Evolutionary conservation across 2,888 invertebrate species (phyloP).

Genomic region (Gisinianus flammeolus): DNA sequence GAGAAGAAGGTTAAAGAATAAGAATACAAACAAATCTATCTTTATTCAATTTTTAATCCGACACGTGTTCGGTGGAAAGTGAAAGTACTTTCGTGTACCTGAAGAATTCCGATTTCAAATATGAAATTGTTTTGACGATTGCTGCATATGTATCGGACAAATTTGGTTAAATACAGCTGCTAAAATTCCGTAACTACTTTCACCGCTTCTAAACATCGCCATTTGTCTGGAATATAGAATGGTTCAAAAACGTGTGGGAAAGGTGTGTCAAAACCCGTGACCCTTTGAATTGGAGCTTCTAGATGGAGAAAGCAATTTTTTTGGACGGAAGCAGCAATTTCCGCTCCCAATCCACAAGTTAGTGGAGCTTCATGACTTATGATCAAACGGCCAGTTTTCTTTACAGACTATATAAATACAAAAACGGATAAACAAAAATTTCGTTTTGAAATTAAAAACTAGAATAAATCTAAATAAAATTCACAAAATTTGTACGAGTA

Average conservation of each 20-base stretch:
- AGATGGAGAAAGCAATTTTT: constrained; percentile 92
- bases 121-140: no score
- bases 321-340: constrained; percentile 90
- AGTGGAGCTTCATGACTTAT: constrained; percentile 96
- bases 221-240: constrained; percentile 93
- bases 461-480: constrained; percentile 8
- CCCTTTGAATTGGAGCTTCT: constrained; percentile 88
- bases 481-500: no score
- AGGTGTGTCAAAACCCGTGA: constrained; percentile 96
- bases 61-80: no score
- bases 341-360: constrained; percentile 94
- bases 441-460: neutral
- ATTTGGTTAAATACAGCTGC: no score
- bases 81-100: no score
- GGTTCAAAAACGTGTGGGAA: constrained; percentile 97
- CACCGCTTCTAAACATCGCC: constrained; percentile 85
- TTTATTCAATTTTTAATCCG: no score
- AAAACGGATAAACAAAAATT: constrained; percentile 59
- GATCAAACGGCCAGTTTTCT: constrained; percentile 89
- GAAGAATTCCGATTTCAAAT: no score
- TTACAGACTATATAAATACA: constrained; percentile 91
- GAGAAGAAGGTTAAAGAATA: no score
- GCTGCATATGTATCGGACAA: no score
- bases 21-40: no score
- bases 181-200: constrained; percentile 46